Evolutionary conservation across 2,797 vertebrate genomes (phyloP).

Genomic region (Oreortyx pictus): DNA sequence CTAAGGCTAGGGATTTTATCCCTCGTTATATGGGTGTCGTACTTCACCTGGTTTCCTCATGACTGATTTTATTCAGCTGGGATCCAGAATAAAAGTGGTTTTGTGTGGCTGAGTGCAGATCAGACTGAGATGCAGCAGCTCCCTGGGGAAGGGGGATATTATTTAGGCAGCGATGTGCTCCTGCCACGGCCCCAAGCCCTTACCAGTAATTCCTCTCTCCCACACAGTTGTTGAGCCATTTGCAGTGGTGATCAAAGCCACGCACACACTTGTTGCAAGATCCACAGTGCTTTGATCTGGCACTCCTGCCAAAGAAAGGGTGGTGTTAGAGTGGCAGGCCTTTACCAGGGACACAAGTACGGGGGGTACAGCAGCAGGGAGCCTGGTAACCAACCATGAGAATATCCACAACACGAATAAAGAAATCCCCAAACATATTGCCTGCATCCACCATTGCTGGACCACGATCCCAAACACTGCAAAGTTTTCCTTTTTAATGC

Average conservation of each 20-base stretch:
- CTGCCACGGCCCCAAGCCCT: constrained; percentile 49
- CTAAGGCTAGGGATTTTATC: not conserved
- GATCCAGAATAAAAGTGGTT: not conserved
- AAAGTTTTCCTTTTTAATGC: not conserved
- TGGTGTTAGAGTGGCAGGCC: not conserved
- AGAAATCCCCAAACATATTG: not conserved
- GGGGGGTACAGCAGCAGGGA: not conserved
- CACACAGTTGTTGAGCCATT: constrained; percentile 99
- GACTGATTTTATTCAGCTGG: not conserved
- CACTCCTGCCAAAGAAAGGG: constrained; percentile 82
- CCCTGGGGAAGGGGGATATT: not conserved
- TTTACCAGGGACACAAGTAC: not conserved
- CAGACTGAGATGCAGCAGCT: not conserved
- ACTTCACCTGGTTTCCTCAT: not conserved
- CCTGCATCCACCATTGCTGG: rapidly evolving
- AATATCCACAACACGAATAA: not conserved
- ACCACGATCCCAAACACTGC: not conserved
- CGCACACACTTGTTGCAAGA: constrained; percentile 97
- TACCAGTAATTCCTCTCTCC: constrained; percentile 97
- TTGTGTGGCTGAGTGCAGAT: not conserved
- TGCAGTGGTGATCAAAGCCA: constrained; percentile 97
- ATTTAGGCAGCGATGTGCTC: not conserved
- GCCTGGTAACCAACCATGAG: not conserved
- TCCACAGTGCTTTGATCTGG: constrained; percentile 96
- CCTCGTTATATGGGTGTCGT: not conserved